These are phyloP conservation scores for Silvanus unidentatus DNA, from an alignment of 2,888 invertebrate genomes.

Conservation along the genomic window DNA sequence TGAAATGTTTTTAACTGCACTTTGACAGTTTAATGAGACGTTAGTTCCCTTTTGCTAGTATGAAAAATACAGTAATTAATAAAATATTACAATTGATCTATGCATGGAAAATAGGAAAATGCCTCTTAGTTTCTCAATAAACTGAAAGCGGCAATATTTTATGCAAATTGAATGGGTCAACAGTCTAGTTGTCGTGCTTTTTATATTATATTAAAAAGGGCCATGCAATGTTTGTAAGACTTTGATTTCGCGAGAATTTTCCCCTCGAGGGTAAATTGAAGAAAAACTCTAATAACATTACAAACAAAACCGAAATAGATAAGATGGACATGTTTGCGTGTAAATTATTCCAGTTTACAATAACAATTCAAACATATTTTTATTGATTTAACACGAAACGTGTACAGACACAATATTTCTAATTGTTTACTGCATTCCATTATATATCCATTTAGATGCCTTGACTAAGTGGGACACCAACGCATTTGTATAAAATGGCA, in stretches of 20 bases:
- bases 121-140: neutral
- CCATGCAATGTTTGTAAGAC: no score
- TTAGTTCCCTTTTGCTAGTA: neutral
- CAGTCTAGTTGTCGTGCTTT: neutral
- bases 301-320: no score
- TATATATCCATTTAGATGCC: conserved; percentile 17
- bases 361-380: no score
- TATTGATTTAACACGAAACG: no score
- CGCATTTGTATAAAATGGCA: conserved; percentile 33
- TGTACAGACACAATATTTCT: neutral
- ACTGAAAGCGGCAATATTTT: neutral
- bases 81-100: neutral
- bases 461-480: conserved; percentile 12
- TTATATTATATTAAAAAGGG: neutral
- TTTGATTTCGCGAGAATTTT: no score
- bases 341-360: no score
- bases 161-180: neutral
- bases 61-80: neutral
- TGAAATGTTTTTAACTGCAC: neutral
- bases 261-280: no score
- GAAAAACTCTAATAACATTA: no score
- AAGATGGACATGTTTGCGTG: no score
- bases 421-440: neutral
- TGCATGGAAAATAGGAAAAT: neutral
- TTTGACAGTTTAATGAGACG: neutral